Evolutionary conservation across 1,140 invertebrate genomes (phyloP).

Genomic region (Oscheius sp.): DNA sequence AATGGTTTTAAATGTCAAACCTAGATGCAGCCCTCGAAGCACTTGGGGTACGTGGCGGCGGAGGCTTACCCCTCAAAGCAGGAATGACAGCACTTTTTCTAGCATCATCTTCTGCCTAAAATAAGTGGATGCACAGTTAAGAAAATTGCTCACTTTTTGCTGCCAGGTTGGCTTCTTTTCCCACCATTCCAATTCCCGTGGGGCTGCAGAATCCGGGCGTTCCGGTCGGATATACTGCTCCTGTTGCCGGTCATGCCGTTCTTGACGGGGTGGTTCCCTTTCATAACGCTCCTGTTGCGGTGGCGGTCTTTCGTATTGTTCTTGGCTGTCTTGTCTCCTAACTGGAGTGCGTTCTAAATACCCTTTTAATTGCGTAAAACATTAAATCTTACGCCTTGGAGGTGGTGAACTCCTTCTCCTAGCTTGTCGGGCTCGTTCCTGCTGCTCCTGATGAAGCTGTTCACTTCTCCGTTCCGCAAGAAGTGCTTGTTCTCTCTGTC

Average conservation of each 20-base stretch:
- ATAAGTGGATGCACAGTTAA: not conserved
- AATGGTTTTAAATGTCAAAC: not conserved
- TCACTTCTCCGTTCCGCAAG: conserved; percentile 18
- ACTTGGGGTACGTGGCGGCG: not conserved
- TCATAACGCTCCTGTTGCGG: not conserved
- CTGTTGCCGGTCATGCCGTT: no score
- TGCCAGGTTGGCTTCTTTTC: conserved; percentile 18
- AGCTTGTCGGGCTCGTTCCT: not conserved
- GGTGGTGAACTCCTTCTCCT: not conserved
- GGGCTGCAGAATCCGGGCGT: conserved; percentile 13
- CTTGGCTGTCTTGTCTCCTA: not conserved
- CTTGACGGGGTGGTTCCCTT: no score
- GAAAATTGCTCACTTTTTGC: not conserved
- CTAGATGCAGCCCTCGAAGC: not conserved
- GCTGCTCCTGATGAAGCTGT: conserved; percentile 9
- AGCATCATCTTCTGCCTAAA: not conserved
- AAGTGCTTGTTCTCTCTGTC: conserved; percentile 14
- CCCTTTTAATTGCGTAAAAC: no score
- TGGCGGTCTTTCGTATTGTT: not conserved
- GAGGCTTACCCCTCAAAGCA: conserved; percentile 23
- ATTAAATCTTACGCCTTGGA: not conserved
- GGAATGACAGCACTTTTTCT: conserved; percentile 31
- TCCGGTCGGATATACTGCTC: not conserved
- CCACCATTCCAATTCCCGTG: conserved; percentile 33
- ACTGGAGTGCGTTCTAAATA: no score